A percentile compares a stretch with the other conserved stretches of the same genome.
phyloP scores from a whole-genome alignment of 1,140 invertebrate genomes.

The Cyphomyrmex costatus region DNA sequence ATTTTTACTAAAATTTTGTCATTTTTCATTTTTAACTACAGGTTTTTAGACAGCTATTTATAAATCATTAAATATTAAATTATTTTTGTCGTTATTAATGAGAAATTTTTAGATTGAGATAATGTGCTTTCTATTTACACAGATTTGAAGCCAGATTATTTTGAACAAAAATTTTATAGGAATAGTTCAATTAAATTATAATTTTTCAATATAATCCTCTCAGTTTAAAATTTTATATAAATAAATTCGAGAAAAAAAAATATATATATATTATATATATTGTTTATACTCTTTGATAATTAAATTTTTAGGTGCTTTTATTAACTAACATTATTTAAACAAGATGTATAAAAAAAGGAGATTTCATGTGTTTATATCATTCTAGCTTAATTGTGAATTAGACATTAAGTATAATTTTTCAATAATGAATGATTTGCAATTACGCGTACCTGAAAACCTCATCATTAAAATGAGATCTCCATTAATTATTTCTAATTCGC shows the following conservation, averaged over 20 bases:
- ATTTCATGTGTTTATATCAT: neutral
- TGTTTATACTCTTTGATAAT: neutral
- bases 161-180: neutral
- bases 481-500: neutral
- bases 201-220: neutral
- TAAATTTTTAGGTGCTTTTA: neutral
- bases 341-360: neutral
- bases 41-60: neutral
- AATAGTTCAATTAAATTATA: neutral
- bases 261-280: too few relatives aligned
- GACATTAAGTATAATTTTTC: neutral
- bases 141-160: neutral
- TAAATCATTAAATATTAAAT: neutral
- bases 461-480: neutral
- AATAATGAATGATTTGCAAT: neutral
- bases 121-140: neutral
- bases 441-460: too few relatives aligned
- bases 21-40: neutral
- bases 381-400: neutral
- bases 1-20: neutral
- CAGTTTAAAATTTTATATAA: neutral
- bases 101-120: neutral
- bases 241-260: neutral
- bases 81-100: neutral
- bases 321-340: neutral